Conservation (phyloP, 2,888 invertebrate species). For the Noctua janthe region DNA sequence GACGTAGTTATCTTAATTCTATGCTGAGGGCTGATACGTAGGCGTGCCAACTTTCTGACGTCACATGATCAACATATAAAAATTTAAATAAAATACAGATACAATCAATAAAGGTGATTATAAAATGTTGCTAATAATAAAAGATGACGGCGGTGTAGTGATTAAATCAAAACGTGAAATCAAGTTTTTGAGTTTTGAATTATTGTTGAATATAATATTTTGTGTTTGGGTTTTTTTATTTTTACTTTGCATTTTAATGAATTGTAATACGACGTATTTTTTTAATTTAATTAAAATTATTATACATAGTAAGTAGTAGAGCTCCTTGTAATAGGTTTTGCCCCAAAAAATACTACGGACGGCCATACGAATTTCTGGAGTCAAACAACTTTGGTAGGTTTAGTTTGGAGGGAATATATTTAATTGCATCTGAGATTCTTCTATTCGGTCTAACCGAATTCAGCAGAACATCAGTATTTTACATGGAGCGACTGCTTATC, state of each 20-base stretch:
- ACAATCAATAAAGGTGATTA: conserved; percentile 12
- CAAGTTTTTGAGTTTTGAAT: conserved; percentile 38
- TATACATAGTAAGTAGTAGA: background rate
- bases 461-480: background rate
- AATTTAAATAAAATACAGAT: background rate
- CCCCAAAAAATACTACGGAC: too few relatives aligned
- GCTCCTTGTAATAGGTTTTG: background rate
- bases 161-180: conserved; percentile 10
- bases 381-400: background rate
- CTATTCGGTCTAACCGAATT: background rate
- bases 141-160: conserved; percentile 14
- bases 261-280: background rate
- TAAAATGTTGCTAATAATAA: conserved; percentile 18
- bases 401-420: background rate
- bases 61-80: conserved; percentile 23
- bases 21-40: conserved; percentile 22
- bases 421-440: background rate
- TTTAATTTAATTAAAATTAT: background rate
- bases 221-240: conserved; percentile 4
- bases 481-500: background rate
- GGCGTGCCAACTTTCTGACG: conserved; percentile 34
- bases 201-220: conserved; percentile 7
- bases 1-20: conserved; percentile 33
- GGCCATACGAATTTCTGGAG: background rate
- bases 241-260: conserved; percentile 8